These are phyloP conservation scores for Melanerpes formicivorus DNA, from an alignment of 2,113 vertebrate species.

Conservation along the genomic window DNA sequence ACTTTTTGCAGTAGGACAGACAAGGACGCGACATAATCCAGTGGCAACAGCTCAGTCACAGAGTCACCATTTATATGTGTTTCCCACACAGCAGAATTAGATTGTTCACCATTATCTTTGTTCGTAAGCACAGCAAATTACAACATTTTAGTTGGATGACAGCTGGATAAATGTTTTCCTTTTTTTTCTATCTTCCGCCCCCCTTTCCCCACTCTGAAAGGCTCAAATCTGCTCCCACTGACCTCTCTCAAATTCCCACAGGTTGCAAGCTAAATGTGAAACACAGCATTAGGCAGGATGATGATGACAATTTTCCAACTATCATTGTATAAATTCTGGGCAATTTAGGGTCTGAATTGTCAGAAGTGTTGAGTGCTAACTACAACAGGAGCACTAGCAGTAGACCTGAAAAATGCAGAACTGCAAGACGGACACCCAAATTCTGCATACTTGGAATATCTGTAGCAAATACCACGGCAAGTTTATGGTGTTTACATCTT, in stretches of 20 bases:
- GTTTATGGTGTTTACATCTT: background rate
- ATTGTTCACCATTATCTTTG: background rate
- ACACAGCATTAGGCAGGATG: background rate
- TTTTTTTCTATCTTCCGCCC: too few species aligned
- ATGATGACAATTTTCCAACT: slow-evolving; percentile 9
- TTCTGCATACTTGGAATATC: background rate
- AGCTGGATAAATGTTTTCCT: slow-evolving; percentile 6
- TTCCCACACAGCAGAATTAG: background rate
- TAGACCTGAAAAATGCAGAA: background rate
- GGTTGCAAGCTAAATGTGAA: background rate
- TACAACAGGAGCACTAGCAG: background rate
- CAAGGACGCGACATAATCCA: background rate
- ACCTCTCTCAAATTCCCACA: background rate
- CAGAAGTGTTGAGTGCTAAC: background rate
- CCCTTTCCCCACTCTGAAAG: background rate
- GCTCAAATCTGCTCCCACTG: slow-evolving; percentile 4
- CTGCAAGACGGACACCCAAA: background rate
- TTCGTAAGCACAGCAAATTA: background rate
- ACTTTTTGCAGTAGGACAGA: background rate
- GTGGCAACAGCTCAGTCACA: background rate
- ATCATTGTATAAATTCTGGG: background rate
- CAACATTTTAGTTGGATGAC: background rate
- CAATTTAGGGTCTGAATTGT: background rate
- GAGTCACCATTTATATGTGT: background rate
- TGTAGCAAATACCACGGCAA: background rate